Evolutionary conservation across 1,140 invertebrate genomes (phyloP).

Genomic region (Pissodes strobi): DNA sequence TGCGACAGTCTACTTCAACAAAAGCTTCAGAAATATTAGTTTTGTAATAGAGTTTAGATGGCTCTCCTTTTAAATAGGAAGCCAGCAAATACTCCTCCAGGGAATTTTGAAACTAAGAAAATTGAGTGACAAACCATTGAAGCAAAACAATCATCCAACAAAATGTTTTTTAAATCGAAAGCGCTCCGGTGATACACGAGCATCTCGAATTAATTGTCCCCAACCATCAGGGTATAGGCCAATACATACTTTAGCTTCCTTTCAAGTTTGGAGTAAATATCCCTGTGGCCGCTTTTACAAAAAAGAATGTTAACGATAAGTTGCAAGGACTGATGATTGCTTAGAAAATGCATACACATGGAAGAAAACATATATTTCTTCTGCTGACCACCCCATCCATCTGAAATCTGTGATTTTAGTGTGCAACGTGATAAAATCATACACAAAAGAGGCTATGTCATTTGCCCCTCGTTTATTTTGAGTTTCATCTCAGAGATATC

Average conservation of each 20-base stretch:
- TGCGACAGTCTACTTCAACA: too few relatives aligned
- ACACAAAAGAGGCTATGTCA: constrained; percentile 55
- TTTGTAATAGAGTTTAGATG: too few relatives aligned
- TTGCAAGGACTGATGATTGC: constrained; percentile 39
- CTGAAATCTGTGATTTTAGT: constrained; percentile 29
- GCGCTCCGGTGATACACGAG: constrained; percentile 5
- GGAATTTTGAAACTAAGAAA: constrained; percentile 9
- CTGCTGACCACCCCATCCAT: constrained; percentile 55
- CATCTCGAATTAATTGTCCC: constrained; percentile 19
- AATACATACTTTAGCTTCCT: too few relatives aligned
- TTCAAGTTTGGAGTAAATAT: too few relatives aligned
- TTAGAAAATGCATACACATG: constrained; percentile 47
- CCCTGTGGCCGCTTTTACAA: constrained; percentile 33
- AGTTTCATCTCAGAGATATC: constrained; percentile 32
- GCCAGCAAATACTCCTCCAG: constrained; percentile 26
- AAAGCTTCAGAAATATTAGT: too few relatives aligned
- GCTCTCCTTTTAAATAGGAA: too few relatives aligned
- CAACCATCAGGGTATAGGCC: constrained; percentile 43
- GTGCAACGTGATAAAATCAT: constrained; percentile 44
- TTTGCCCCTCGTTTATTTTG: constrained; percentile 43
- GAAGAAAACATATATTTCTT: constrained; percentile 54
- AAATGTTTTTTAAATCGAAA: neutral
- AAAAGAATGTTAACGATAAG: constrained; percentile 41
- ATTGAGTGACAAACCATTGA: constrained; percentile 7
- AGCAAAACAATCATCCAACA: constrained; percentile 12